These are phyloP conservation scores for Aethes cnicana DNA, from an alignment of 2,888 invertebrate genomes.

Conservation along the genomic window DNA sequence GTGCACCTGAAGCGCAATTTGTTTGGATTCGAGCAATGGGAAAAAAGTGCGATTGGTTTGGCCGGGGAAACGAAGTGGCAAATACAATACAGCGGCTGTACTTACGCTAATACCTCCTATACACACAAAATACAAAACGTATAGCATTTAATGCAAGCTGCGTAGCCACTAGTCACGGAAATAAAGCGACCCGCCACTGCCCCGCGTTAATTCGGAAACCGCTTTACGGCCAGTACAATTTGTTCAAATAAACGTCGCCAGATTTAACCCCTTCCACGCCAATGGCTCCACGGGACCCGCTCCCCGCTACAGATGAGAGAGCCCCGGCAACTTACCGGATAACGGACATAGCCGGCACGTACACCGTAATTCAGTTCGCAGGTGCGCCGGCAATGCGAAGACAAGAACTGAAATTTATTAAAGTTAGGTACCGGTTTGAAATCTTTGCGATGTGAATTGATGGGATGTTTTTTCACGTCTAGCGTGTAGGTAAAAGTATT, in stretches of 20 bases:
- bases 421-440: conserved; percentile 46
- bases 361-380: conserved; percentile 67
- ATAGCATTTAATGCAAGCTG: background rate
- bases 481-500: too few relatives aligned
- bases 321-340: conserved; percentile 36
- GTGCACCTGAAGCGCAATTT: too few relatives aligned
- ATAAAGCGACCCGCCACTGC: conserved; percentile 15
- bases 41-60: too few relatives aligned
- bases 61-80: too few relatives aligned
- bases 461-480: conserved; percentile 3
- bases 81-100: too few relatives aligned
- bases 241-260: conserved; percentile 30
- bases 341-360: conserved; percentile 55
- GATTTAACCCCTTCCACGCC: conserved; percentile 18
- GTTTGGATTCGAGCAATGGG: too few relatives aligned
- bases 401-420: conserved; percentile 71
- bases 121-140: too few relatives aligned
- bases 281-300: background rate
- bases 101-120: too few relatives aligned
- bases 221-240: conserved; percentile 19
- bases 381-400: conserved; percentile 67
- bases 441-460: conserved; percentile 11
- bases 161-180: background rate
- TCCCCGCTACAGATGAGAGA: background rate
- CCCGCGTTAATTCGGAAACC: conserved; percentile 22